Evolutionary conservation across 2,888 invertebrate genomes (phyloP), one percentile per base, ranked within the genome.

Genomic region (Tethea ocularis): DNA sequence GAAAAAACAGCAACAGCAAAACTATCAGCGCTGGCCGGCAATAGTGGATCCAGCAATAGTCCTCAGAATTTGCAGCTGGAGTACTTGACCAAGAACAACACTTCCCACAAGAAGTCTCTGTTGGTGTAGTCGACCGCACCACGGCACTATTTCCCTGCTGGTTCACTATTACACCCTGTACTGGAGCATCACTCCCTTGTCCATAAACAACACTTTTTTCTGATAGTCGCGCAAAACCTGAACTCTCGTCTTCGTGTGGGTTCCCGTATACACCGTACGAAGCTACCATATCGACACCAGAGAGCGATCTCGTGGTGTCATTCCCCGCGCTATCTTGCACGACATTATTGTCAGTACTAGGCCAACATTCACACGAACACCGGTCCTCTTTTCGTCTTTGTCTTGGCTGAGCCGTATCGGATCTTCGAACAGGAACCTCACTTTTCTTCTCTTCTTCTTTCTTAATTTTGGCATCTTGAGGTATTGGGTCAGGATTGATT

Each of bases 351-450:
- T 93, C 93, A 60, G 89, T 87, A 66, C 83, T 93, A 64, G 93
- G 93, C 93, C 93, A 93, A 73, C 93, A 93, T 74, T 93, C 93
- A 65, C 93, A 93, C 3, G 93, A 93, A 67, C 93, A 93, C 38
- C 93, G 82, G 58, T 93, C 92, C 68, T 93, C 93, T 78, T 93
- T 93, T 58, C 92, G 76, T 57, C 93, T 84, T 68, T 88, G 91
- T 46, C 92, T 78, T 36, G 89, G 78, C 66, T 88, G 90, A 0
- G 83, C 74, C 15, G 86, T 83, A 23, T 93, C 90, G 17, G 88
- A 78, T 58, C 92, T 82, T 69, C 91, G 79, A 51, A 88, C 76
- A 46, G 87, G 84, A 23, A 85, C 81, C 38, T 90, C 91, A 51
- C 59, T 82, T 83, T 89, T 93, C 80, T 89, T 93, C 80, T 91